Conservation (phyloP, 2,888 invertebrate genomes). For the Catocala sponsa region DNA sequence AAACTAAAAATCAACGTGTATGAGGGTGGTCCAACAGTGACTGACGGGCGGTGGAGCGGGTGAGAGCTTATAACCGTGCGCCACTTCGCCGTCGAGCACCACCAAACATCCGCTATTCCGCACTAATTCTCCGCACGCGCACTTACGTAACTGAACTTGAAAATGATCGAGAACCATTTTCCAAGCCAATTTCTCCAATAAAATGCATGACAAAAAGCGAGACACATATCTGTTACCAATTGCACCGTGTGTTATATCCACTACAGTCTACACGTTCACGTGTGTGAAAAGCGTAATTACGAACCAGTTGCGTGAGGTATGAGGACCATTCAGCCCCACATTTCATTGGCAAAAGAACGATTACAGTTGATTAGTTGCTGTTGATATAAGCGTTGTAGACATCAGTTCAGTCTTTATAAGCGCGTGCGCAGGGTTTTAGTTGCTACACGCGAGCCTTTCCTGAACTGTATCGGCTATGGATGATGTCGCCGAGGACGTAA, state of each 20-base stretch:
- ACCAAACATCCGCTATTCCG: conserved; percentile 88
- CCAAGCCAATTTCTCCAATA: conserved; percentile 88
- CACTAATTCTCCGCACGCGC: conserved; percentile 87
- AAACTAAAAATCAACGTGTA: conserved; percentile 76
- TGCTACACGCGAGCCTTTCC: conserved; percentile 42
- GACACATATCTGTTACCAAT: conserved; percentile 76
- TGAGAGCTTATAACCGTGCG: conserved; percentile 85
- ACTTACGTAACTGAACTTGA: conserved; percentile 89
- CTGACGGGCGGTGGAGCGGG: conserved; percentile 79
- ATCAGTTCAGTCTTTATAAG: conserved; percentile 62
- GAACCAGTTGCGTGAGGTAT: conserved; percentile 68
- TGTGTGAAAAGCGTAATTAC: conserved; percentile 73
- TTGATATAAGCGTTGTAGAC: conserved; percentile 43
- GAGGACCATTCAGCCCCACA: conserved; percentile 69
- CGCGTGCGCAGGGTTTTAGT: conserved; percentile 65
- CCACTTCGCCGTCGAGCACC: conserved; percentile 83
- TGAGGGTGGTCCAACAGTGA: conserved; percentile 81
- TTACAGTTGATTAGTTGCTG: conserved; percentile 62
- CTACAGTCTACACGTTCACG: conserved; percentile 50
- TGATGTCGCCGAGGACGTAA: conserved; percentile 60
- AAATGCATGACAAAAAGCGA: conserved; percentile 85
- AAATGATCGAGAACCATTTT: conserved; percentile 87
- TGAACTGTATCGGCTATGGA: conserved; percentile 53
- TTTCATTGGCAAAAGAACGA: conserved; percentile 73
- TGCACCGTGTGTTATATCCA: conserved; percentile 61